Conservation (phyloP, 1,140 invertebrate genomes). For the Pristionchus pacificus region DNA sequence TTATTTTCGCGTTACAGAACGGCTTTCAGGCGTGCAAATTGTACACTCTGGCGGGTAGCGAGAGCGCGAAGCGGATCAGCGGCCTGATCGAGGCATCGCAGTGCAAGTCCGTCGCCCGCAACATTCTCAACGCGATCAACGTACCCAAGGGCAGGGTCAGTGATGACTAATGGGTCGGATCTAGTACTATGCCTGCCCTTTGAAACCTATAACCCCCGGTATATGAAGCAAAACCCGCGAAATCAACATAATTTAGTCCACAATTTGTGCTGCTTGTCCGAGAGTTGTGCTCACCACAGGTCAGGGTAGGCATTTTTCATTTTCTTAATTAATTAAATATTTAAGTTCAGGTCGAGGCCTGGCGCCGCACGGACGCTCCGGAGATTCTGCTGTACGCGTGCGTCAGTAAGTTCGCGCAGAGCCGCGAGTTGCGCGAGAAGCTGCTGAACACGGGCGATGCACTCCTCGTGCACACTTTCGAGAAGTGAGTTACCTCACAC, state of each 20-base stretch:
- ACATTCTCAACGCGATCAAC: background rate
- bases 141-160: background rate
- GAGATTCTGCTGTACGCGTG: background rate
- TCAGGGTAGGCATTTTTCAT: no score
- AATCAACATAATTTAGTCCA: no score
- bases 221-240: no score
- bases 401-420: background rate
- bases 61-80: background rate
- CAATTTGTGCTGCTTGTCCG: no score
- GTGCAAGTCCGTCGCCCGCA: background rate
- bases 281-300: no score
- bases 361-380: background rate
- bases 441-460: background rate
- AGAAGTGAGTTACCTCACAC: no score
- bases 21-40: background rate
- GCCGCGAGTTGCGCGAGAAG: background rate
- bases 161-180: no score
- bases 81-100: background rate
- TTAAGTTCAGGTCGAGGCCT: background rate
- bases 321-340: background rate
- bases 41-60: background rate
- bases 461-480: background rate
- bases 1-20: background rate
- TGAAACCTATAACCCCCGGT: no score
- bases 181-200: no score